Conservation (phyloP, 2,113 vertebrate genomes). For the Actinemys pallida region DNA sequence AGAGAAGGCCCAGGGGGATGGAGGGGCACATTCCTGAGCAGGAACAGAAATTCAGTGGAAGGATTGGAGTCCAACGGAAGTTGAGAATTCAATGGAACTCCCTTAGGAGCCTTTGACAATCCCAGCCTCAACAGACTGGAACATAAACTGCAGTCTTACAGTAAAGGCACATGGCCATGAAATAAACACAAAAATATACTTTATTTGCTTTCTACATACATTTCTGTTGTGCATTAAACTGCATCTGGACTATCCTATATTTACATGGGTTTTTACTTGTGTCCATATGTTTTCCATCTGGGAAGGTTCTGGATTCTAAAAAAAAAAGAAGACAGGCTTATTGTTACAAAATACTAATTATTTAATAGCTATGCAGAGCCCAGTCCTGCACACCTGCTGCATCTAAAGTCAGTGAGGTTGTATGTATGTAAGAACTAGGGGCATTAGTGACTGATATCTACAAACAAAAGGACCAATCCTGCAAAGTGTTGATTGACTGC, state of each 20-base stretch:
- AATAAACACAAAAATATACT: neutral
- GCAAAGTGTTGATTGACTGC: neutral
- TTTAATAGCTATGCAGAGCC: neutral
- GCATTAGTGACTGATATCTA: fast-evolving
- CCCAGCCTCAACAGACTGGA: neutral
- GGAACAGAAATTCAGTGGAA: neutral
- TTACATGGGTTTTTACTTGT: neutral
- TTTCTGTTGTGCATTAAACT: neutral
- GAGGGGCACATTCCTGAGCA: neutral
- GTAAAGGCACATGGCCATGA: fast-evolving
- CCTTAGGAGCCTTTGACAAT: neutral
- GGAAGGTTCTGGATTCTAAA: neutral
- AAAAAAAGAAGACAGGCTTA: neutral
- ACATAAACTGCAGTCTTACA: neutral
- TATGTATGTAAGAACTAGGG: neutral
- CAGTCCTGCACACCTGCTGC: neutral
- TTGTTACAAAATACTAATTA: neutral
- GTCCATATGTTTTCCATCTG: neutral
- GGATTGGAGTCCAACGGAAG: neutral
- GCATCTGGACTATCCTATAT: neutral
- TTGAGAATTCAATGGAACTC: neutral
- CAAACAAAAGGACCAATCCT: neutral
- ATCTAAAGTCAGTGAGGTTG: neutral
- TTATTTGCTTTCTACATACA: neutral
- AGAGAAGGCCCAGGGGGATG: neutral